Evolutionary conservation across 2,113 vertebrate species (phyloP).

Genomic region (Petrocephalus zakoni): DNA sequence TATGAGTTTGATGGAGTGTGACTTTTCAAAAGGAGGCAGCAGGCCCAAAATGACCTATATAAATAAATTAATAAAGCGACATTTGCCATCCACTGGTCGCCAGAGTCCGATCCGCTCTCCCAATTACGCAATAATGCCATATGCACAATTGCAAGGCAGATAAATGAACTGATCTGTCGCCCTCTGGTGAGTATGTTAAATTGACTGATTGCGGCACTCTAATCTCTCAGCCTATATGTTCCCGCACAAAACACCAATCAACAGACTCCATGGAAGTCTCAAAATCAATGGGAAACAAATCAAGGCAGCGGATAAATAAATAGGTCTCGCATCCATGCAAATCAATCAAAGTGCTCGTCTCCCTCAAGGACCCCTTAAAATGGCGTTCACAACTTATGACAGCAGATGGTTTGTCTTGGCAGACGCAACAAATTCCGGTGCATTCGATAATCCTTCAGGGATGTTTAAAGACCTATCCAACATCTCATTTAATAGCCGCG

Average conservation of each 20-base stretch:
- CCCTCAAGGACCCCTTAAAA: not conserved
- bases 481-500: conserved; percentile 6
- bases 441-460: conserved; percentile 20
- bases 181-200: conserved; percentile 4
- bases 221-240: not conserved
- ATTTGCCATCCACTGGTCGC: not conserved
- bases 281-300: conserved; percentile 15
- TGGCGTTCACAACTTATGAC: conserved; percentile 12
- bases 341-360: conserved; percentile 7
- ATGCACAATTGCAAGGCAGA: not conserved
- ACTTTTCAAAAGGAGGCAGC: not conserved
- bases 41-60: not conserved
- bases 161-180: not conserved
- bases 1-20: not conserved
- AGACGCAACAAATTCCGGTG: not conserved
- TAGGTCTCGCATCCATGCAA: conserved; percentile 11
- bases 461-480: conserved; percentile 5
- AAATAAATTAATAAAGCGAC: not conserved
- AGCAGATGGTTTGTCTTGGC: conserved; percentile 9
- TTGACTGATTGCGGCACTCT: not conserved
- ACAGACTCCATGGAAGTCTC: not conserved
- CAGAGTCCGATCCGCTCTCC: not conserved
- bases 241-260: not conserved
- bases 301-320: conserved; percentile 10
- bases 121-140: conserved; percentile 1